Percentiles rank a stretch among this genome's conserved stretches.
These are phyloP conservation scores for Graphium colonna DNA, from an alignment of 2,888 invertebrate genomes.

Conservation along the genomic window DNA sequence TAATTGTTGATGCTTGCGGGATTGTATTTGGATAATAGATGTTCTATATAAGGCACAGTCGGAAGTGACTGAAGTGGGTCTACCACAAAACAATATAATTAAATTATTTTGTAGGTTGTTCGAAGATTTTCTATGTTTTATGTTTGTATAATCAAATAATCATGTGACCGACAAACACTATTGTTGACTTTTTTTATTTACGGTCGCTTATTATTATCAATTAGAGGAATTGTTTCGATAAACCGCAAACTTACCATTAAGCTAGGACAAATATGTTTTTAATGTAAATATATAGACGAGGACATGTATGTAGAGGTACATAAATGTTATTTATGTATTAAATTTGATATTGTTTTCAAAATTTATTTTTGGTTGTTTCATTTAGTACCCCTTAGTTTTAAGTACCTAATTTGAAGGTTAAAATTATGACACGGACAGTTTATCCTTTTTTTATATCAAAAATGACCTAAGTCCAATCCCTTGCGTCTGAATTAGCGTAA, in stretches of 20 bases:
- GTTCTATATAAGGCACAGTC: slow-evolving; percentile 11
- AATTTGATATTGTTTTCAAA: slow-evolving; percentile 81
- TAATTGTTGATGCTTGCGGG: slow-evolving; percentile 10
- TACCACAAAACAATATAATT: slow-evolving; percentile 36
- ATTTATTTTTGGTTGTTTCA: slow-evolving; percentile 63
- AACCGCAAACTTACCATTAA: slow-evolving; percentile 54
- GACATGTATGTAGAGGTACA: slow-evolving; percentile 77
- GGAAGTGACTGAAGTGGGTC: not conserved
- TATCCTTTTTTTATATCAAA: too few relatives aligned
- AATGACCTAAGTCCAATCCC: too few relatives aligned
- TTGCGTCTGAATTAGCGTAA: too few relatives aligned
- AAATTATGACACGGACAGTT: too few relatives aligned
- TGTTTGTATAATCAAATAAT: slow-evolving; percentile 62
- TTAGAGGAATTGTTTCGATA: slow-evolving; percentile 47
- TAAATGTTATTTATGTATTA: slow-evolving; percentile 80
- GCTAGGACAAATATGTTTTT: slow-evolving; percentile 74
- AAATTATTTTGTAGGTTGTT: slow-evolving; percentile 74
- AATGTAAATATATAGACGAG: slow-evolving; percentile 77
- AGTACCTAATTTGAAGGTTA: too few relatives aligned
- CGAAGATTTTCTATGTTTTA: slow-evolving; percentile 40
- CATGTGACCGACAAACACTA: slow-evolving; percentile 35
- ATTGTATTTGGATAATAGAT: slow-evolving; percentile 17
- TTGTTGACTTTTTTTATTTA: slow-evolving; percentile 56
- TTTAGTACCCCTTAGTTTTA: slow-evolving; percentile 31
- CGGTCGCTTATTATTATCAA: slow-evolving; percentile 65